Evolutionary conservation across 1,140 invertebrate species (phyloP).

Genomic region (Diorhabda sublineata): DNA sequence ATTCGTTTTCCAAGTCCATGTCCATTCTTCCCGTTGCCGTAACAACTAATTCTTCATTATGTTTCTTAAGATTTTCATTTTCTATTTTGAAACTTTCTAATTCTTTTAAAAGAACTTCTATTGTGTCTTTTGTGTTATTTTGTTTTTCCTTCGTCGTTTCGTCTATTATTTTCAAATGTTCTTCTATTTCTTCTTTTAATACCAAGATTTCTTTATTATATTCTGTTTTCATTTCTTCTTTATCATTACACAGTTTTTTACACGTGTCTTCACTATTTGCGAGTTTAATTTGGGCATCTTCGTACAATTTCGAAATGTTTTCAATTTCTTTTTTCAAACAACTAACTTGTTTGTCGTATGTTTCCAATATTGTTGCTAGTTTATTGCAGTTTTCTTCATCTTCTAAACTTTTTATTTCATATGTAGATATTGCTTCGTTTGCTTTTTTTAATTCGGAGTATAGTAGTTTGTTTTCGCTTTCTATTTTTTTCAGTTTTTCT

Average conservation of each 20-base stretch:
- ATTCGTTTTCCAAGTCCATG: constrained; percentile 5
- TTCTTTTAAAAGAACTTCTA: background rate
- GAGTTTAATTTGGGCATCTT: background rate
- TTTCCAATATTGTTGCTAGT: constrained; percentile 34
- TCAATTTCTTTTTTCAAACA: constrained; percentile 30
- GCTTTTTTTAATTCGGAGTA: constrained; percentile 27
- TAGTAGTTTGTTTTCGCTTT: constrained; percentile 32
- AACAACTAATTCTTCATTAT: constrained; percentile 43
- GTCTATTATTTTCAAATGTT: background rate
- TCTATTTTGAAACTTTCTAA: constrained; percentile 51
- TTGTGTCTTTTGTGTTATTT: constrained; percentile 16
- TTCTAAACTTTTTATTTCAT: constrained; percentile 28
- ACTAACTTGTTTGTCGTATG: constrained; percentile 36
- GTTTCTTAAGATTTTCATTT: constrained; percentile 49
- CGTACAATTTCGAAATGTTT: background rate
- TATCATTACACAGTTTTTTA: background rate
- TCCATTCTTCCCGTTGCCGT: constrained; percentile 10
- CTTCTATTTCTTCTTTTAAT: constrained; percentile 6
- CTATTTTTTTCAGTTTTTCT: constrained; percentile 22
- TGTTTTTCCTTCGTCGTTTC: constrained; percentile 6
- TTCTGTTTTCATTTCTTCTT: background rate
- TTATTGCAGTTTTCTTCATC: constrained; percentile 34
- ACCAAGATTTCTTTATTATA: background rate
- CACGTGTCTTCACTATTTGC: background rate
- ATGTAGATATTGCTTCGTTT: constrained; percentile 16